A percentile compares a stretch with the other conserved stretches of the same genome.
Conservation (phyloP, 1,140 invertebrate genomes). For the Brachionus asplanchnoidis region DNA sequence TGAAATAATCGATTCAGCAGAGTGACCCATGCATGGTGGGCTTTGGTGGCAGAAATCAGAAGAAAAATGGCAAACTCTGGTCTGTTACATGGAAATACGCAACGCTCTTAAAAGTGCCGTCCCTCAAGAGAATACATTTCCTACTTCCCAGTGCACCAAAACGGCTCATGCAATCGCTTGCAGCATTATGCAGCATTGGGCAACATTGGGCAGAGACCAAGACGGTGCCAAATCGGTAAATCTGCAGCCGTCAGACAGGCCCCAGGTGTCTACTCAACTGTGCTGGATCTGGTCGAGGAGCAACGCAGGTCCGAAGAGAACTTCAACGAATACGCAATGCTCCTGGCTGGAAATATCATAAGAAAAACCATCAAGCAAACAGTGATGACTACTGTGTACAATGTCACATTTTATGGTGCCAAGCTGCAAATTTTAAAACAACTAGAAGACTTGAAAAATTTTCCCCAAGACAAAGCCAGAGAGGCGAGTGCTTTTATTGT, state of each 20-base stretch:
- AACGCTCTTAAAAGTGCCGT: conserved; percentile 65
- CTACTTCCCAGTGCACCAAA: conserved; percentile 92
- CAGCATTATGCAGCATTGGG: conserved; percentile 99
- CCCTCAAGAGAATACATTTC: conserved; percentile 69
- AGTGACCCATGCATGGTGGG: conserved; percentile 74
- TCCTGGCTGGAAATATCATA: conserved; percentile 74
- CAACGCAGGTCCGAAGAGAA: conserved; percentile 70
- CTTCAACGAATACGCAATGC: conserved; percentile 67
- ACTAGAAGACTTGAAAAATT: conserved; percentile 74
- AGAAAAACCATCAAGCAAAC: conserved; percentile 96
- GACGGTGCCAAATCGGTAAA: conserved; percentile 82
- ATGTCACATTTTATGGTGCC: conserved; percentile 90
- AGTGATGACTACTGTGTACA: conserved; percentile 99
- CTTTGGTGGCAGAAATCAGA: conserved; percentile 90
- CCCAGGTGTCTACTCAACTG: conserved; percentile 80
- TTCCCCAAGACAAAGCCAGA: conserved; percentile 74
- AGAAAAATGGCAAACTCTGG: conserved; percentile 96
- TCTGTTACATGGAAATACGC: conserved; percentile 83
- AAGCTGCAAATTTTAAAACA: conserved; percentile 83
- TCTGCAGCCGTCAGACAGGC: conserved; percentile 67
- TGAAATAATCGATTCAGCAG: conserved; percentile 85
- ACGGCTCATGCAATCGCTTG: conserved; percentile 96
- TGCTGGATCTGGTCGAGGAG: conserved; percentile 76
- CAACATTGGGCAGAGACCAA: conserved; percentile 81
- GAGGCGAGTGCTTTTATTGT: conserved; percentile 76